Conservation (phyloP, 1,140 invertebrate genomes). For the Macrosteles quadrilineatus region DNA sequence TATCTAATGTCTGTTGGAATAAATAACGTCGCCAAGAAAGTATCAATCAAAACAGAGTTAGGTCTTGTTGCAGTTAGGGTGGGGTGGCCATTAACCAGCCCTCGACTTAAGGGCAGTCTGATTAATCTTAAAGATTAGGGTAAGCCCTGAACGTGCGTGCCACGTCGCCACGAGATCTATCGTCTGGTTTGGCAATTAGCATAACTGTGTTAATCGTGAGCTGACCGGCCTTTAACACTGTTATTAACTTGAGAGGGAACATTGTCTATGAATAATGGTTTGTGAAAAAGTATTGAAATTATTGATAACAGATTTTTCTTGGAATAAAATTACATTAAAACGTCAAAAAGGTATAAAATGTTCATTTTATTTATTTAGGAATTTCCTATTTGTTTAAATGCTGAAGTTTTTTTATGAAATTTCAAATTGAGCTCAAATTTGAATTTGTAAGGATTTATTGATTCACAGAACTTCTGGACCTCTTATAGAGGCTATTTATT, state of each 20-base stretch:
- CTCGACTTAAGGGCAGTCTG: slow-evolving; percentile 6
- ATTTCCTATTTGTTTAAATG: no score
- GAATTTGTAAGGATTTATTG: no score
- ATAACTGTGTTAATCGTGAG: neutral
- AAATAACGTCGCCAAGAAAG: neutral
- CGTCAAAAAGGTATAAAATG: no score
- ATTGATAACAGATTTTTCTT: no score
- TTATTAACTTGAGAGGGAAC: neutral
- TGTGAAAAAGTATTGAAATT: no score
- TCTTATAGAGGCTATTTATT: no score
- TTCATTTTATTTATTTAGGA: no score
- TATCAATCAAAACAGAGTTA: neutral
- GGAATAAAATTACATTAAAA: no score
- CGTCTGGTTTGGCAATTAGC: neutral
- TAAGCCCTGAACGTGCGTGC: slow-evolving; percentile 1
- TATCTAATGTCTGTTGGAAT: neutral
- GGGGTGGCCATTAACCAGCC: neutral
- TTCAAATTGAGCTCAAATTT: no score
- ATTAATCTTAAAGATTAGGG: slow-evolving; percentile 12
- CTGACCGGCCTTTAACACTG: neutral
- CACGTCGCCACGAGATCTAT: neutral
- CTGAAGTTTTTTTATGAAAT: no score
- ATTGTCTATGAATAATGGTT: neutral
- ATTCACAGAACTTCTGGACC: no score
- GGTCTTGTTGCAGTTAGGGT: neutral